Evolutionary conservation across 2,113 vertebrate genomes (phyloP).

Genomic region (Alexandromys fortis): DNA sequence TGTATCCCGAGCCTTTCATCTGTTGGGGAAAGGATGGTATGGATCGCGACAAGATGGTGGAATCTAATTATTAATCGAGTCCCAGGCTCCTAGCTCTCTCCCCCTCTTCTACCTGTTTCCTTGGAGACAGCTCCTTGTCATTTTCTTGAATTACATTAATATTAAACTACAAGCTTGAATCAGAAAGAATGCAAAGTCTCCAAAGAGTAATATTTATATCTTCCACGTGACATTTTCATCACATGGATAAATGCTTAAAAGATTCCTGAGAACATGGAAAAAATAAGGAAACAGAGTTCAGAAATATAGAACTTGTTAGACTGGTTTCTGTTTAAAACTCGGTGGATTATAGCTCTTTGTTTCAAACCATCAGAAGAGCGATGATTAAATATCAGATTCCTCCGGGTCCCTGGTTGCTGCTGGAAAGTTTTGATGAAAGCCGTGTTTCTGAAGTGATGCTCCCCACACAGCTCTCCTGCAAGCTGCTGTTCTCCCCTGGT

Average conservation of each 20-base stretch:
- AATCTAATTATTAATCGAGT: constrained; percentile 69
- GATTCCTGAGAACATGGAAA: constrained; percentile 76
- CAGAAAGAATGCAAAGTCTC: constrained; percentile 64
- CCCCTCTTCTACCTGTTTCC: constrained; percentile 56
- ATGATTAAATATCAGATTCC: constrained; percentile 80
- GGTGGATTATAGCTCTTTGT: constrained; percentile 82
- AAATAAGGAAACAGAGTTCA: constrained; percentile 84
- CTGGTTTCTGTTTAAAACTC: constrained; percentile 82
- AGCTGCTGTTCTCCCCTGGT: constrained; percentile 57
- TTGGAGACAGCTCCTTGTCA: constrained; percentile 76
- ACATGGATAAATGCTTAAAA: constrained; percentile 72
- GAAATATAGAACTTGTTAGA: constrained; percentile 79
- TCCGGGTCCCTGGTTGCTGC: constrained; percentile 68
- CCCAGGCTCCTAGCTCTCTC: constrained; percentile 36
- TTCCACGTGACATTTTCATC: constrained; percentile 68
- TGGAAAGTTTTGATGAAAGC: constrained; percentile 69
- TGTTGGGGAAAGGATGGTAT: neutral
- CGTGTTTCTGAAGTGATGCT: constrained; percentile 60
- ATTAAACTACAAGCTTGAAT: constrained; percentile 74
- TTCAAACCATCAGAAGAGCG: constrained; percentile 77
- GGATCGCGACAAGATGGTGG: constrained; percentile 23
- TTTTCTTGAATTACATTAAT: constrained; percentile 79
- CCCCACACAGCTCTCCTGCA: constrained; percentile 53
- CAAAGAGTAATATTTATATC: constrained; percentile 76
- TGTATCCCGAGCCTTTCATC: neutral